Base-by-base conservation (phyloP, 2,797 vertebrate species). In the Odontamblyopus lacepedii region DNA sequence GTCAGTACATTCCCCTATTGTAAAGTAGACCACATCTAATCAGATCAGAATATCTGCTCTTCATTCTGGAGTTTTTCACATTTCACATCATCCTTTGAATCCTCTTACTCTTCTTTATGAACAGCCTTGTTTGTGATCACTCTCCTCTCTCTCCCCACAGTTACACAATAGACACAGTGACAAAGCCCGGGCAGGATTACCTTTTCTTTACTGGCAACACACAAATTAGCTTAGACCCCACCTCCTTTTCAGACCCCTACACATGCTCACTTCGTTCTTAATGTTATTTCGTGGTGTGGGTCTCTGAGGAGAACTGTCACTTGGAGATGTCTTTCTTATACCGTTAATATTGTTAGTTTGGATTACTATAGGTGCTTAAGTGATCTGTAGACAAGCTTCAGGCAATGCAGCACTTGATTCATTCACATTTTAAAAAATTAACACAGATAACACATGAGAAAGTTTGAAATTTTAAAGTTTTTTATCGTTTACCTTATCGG, bases 191-290 rank as follows among this genome's bases (percentile, higher is more conserved):
- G 92, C 89, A 92, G 94, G 95, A 96, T 96, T 96, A 97, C 93
- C 87, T 90, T 86, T 92, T 89, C 92, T 95, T 96, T 97, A 95
- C 96, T 97, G 96, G 95, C 95, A 96, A 95, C 96, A 96, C 94
- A 97, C 94, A 96, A 96, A 96, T 96, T 95, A 93, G 89, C 74
- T 73, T 77, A 79, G 88, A 85, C 88, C 91, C 92, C 90, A 86
- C 92, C 93, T 92, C 92, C 87, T 92, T 90, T 89, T 89, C 84
- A 91, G 91, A 86, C 86, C 83, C 65, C 15, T 60, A 67, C 62
- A 55, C 70, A 63, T 62, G 59, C 16, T 29, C 7, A 29, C 19
- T 62, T 48, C 15, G 15, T 65, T 26, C 50, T 73, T n/a, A 27
- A 16, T 60, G 32, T 35, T 41, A 66, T 66, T 53, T 74, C 62